phyloP scores from a whole-genome alignment of 2,888 invertebrate species.

The Diaperis boleti region DNA sequence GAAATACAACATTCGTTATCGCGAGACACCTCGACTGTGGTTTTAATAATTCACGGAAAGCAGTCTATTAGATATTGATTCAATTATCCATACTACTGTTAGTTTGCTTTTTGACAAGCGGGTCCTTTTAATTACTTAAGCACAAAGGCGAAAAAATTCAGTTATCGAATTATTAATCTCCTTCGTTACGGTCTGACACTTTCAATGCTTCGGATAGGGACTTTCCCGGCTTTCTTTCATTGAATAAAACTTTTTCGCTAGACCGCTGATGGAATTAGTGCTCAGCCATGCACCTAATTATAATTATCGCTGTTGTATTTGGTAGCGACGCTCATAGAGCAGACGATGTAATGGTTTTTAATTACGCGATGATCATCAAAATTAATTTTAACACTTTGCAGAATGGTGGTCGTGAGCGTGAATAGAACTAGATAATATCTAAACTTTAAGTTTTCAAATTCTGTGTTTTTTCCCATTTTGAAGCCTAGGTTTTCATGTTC shows the following conservation, averaged over 20 bases:
- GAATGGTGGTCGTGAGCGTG: no score
- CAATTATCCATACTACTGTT: neutral
- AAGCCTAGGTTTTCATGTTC: no score
- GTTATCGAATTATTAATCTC: slow-evolving; percentile 41
- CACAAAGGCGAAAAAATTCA: slow-evolving; percentile 29
- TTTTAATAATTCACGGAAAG: slow-evolving; percentile 2
- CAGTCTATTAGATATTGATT: neutral
- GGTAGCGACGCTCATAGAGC: no score
- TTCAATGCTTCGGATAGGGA: slow-evolving; percentile 30
- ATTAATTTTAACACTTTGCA: no score
- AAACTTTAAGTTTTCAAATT: no score
- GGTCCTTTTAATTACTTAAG: slow-evolving; percentile 20
- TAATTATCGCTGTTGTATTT: no score
- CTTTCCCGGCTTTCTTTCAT: slow-evolving; percentile 40
- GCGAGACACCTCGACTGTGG: neutral
- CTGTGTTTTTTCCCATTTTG: no score
- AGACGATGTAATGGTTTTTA: no score
- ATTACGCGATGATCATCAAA: no score
- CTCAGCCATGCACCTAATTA: slow-evolving; percentile 40
- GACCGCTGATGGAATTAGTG: slow-evolving; percentile 37
- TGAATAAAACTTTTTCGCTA: slow-evolving; percentile 27
- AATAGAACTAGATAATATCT: no score
- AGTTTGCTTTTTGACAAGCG: neutral
- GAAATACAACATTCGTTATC: neutral
- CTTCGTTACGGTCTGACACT: slow-evolving; percentile 38